Evolutionary conservation across 1,140 invertebrate genomes (phyloP).

Genomic region (Dreissena polymorpha): DNA sequence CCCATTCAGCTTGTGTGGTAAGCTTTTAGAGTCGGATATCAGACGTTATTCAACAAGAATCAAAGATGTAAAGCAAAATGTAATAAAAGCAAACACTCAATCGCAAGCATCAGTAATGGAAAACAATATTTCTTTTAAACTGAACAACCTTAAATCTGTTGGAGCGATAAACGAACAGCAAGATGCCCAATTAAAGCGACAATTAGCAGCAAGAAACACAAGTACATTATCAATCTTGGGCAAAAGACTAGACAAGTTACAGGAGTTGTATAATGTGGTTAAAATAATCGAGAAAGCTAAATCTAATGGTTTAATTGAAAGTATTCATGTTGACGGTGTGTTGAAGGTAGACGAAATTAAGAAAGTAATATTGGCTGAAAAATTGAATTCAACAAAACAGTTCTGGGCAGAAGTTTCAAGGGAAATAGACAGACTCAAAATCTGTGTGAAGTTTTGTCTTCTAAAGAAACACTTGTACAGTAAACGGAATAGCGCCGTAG

Average conservation of each 20-base stretch:
- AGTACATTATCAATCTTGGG: not conserved
- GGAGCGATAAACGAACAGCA: not conserved
- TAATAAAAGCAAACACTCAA: not conserved
- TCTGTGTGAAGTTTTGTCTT: slow-evolving; percentile 11
- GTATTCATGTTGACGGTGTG: not conserved
- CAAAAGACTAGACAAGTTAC: not conserved
- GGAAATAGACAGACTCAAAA: slow-evolving; percentile 10
- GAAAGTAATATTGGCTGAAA: slow-evolving; percentile 1
- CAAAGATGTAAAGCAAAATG: not conserved
- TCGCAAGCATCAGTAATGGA: not conserved
- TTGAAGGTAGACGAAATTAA: not conserved
- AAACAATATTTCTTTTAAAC: not conserved
- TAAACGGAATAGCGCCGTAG: not conserved
- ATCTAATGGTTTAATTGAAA: not conserved
- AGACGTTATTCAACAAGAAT: slow-evolving; percentile 11
- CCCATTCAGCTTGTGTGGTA: not conserved
- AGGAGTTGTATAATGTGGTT: not conserved
- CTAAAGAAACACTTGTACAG: not conserved
- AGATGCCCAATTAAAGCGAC: not conserved
- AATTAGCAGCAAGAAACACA: not conserved
- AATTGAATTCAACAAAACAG: not conserved
- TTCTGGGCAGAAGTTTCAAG: slow-evolving; percentile 25
- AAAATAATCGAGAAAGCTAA: not conserved
- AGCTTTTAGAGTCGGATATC: not conserved
- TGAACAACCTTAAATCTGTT: not conserved